Conservation (phyloP, 2,888 invertebrate genomes). For the Drosophila pseudotakahashii region DNA sequence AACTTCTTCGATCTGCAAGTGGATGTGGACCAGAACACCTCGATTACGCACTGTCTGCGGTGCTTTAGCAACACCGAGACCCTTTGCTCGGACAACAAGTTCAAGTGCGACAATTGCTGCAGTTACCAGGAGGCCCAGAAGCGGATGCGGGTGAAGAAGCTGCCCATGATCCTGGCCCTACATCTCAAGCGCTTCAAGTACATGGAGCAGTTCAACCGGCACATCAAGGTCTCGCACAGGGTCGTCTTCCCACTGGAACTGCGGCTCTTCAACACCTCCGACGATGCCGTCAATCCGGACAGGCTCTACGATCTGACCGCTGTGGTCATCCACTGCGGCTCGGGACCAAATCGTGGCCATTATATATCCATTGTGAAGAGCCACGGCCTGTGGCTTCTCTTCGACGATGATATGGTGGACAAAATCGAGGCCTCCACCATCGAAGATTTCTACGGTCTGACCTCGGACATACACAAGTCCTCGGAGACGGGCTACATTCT, state of each 20-base stretch:
- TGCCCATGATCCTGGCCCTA: slow-evolving; percentile 98
- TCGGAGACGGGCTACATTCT: slow-evolving; percentile 99
- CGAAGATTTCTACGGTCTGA: slow-evolving; percentile 99
- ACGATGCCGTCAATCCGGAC: slow-evolving; percentile 99
- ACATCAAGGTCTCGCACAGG: slow-evolving; percentile 99
- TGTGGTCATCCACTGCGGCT: slow-evolving; percentile 99
- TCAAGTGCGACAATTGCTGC: slow-evolving; percentile 99
- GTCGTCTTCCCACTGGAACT: slow-evolving; percentile 99
- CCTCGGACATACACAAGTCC: slow-evolving; percentile 99
- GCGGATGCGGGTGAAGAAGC: slow-evolving; percentile 98
- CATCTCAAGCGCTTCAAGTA: slow-evolving; percentile 98
- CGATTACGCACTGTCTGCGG: slow-evolving; percentile 98
- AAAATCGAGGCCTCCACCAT: slow-evolving; percentile 99
- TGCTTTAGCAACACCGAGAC: slow-evolving; percentile 99
- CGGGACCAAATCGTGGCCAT: slow-evolving; percentile 99
- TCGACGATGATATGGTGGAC: slow-evolving; percentile 99
- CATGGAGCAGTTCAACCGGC: slow-evolving; percentile 99
- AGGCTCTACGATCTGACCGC: slow-evolving; percentile 99
- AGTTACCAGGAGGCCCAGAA: slow-evolving; percentile 99
- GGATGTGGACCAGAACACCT: slow-evolving; percentile 99
- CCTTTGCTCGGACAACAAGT: slow-evolving; percentile 99
- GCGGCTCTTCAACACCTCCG: slow-evolving; percentile 98
- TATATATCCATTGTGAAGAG: slow-evolving; percentile 99
- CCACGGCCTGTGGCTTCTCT: slow-evolving; percentile 99
- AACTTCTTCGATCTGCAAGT: slow-evolving; percentile 99